Conservation (phyloP, 2,888 invertebrate species). For the Endomychus coccineus region DNA sequence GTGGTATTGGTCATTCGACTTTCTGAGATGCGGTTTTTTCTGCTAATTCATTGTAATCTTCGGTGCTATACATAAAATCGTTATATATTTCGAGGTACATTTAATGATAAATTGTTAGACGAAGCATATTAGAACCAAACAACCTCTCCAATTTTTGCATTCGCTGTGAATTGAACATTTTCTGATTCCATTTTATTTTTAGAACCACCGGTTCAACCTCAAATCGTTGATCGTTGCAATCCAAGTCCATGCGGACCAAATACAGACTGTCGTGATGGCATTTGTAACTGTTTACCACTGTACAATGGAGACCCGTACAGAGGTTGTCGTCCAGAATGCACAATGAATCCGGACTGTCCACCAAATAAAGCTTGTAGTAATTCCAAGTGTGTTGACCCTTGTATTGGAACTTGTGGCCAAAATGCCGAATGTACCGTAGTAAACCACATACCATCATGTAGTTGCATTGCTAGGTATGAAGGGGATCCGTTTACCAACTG, state of each 20-base stretch:
- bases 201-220: conserved; percentile 24
- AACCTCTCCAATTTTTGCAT: too few relatives aligned
- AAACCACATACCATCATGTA: conserved; percentile 76
- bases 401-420: conserved; percentile 69
- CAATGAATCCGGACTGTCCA: conserved; percentile 71
- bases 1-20: too few relatives aligned
- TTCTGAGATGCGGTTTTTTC: too few relatives aligned
- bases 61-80: too few relatives aligned
- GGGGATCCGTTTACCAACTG: conserved; percentile 70
- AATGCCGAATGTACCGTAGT: conserved; percentile 73
- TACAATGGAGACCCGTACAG: conserved; percentile 67
- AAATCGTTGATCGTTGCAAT: conserved; percentile 56
- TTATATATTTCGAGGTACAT: too few relatives aligned
- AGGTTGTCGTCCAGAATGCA: conserved; percentile 75
- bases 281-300: conserved; percentile 63
- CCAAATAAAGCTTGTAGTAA: conserved; percentile 68
- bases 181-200: too few relatives aligned
- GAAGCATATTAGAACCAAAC: too few relatives aligned
- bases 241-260: conserved; percentile 75
- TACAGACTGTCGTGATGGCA: conserved; percentile 61
- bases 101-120: too few relatives aligned
- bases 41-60: too few relatives aligned
- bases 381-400: conserved; percentile 72
- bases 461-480: conserved; percentile 61
- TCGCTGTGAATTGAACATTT: too few relatives aligned